These are phyloP conservation scores for Esperia sulphurella DNA, from an alignment of 2,888 invertebrate species.

Conservation along the genomic window DNA sequence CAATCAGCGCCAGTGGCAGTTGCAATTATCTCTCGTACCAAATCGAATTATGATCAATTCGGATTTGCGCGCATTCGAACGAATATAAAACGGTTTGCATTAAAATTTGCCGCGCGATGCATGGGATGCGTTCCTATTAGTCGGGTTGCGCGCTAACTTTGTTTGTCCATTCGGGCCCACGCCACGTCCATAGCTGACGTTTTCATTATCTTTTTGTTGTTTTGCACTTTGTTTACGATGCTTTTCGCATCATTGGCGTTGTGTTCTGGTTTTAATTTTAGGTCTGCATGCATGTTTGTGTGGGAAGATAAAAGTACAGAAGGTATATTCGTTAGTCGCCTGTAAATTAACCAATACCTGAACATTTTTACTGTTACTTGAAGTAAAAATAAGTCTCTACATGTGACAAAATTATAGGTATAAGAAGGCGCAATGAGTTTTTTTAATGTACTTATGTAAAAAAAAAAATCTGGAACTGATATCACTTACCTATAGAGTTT, in stretches of 20 bases:
- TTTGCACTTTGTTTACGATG: constrained; percentile 42
- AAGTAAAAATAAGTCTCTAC: no score
- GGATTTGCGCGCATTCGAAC: constrained; percentile 76
- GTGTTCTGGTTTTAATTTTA: constrained; percentile 24
- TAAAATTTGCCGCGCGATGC: constrained; percentile 76
- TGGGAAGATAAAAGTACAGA: neutral
- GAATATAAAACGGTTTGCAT: constrained; percentile 80
- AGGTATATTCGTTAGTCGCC: neutral
- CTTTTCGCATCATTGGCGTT: constrained; percentile 33
- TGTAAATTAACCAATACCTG: neutral
- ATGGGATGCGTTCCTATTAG: constrained; percentile 76
- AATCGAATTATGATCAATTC: constrained; percentile 80
- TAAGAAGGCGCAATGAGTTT: no score
- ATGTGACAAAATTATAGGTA: no score
- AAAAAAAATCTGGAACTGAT: no score
- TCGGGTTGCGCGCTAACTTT: constrained; percentile 50
- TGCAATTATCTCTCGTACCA: constrained; percentile 76
- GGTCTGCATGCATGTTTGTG: neutral
- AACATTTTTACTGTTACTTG: no score
- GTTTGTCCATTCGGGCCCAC: constrained; percentile 51
- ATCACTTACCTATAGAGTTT: no score
- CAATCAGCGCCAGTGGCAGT: constrained; percentile 78
- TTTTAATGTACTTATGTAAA: no score
- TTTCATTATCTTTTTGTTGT: constrained; percentile 51
- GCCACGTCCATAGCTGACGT: constrained; percentile 30